Evolutionary conservation across 2,113 vertebrate genomes (phyloP).

Genomic region (Mesoclemmys tuberculata): DNA sequence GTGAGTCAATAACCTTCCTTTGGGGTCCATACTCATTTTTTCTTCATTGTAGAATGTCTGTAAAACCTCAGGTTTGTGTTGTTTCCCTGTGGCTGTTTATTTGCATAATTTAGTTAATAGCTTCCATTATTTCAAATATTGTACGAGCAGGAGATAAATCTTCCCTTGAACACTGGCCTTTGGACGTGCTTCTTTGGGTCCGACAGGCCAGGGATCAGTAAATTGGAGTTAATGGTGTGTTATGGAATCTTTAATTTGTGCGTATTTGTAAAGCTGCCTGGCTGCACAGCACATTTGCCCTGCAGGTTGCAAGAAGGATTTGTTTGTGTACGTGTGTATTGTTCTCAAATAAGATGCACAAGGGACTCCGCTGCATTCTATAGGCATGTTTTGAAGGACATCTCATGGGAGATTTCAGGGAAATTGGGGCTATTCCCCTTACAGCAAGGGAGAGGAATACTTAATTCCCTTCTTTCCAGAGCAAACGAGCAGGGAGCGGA

Average conservation of each 20-base stretch:
- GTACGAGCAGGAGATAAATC: not conserved
- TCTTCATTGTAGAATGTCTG: not conserved
- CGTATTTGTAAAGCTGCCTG: not conserved
- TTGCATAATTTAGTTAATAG: constrained; percentile 12
- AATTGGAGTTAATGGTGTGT: not conserved
- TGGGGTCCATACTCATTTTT: not conserved
- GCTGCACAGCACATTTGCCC: not conserved
- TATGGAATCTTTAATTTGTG: not conserved
- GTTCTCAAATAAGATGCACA: not conserved
- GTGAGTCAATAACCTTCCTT: not conserved
- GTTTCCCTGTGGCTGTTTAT: not conserved
- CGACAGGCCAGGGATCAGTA: not conserved
- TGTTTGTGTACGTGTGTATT: not conserved
- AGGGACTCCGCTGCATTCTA: not conserved
- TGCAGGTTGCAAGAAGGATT: not conserved
- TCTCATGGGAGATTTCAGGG: constrained; percentile 28
- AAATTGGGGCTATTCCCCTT: constrained; percentile 31
- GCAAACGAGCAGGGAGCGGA: not conserved
- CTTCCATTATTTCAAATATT: constrained; percentile 3
- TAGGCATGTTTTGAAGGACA: constrained; percentile 35
- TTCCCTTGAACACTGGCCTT: not conserved
- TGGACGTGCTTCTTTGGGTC: not conserved
- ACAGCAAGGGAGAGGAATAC: not conserved
- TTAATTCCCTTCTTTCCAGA: constrained; percentile 38
- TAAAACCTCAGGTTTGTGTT: not conserved